phyloP scores from a whole-genome alignment of 2,888 invertebrate species.

The Zaprionus obscuricornis region DNA sequence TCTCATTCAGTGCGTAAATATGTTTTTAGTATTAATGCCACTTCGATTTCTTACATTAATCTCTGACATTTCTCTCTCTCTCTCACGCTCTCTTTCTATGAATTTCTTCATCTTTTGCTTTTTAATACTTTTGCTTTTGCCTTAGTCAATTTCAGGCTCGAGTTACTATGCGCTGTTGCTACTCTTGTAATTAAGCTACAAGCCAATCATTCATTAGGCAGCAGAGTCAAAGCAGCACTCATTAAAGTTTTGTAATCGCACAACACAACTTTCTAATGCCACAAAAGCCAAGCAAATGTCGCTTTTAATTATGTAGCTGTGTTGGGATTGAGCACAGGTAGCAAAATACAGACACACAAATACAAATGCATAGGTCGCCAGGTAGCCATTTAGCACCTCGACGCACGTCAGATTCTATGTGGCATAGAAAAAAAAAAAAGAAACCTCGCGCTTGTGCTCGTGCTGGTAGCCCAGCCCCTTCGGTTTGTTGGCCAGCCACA shows the following conservation, averaged over 20 bases:
- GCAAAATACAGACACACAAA: constrained; percentile 15
- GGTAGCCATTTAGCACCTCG: constrained; percentile 65
- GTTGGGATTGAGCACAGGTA: constrained; percentile 44
- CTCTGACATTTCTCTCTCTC: constrained; percentile 29
- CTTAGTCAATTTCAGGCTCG: constrained; percentile 61
- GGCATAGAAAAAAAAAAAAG: constrained; percentile 11
- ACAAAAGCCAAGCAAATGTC: constrained; percentile 66
- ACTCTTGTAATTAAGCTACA: constrained; percentile 59
- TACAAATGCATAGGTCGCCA: neutral
- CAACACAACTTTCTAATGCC: constrained; percentile 67
- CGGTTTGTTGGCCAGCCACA: constrained; percentile 41
- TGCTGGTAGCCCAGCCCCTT: constrained; percentile 48
- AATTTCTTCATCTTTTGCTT: no score
- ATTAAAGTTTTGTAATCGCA: constrained; percentile 73
- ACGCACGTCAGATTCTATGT: constrained; percentile 58
- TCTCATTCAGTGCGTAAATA: neutral
- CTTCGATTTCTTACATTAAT: constrained; percentile 41
- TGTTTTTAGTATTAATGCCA: constrained; percentile 24
- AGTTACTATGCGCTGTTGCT: constrained; percentile 50
- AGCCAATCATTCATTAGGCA: constrained; percentile 70
- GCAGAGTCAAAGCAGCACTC: constrained; percentile 46
- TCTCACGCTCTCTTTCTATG: no score
- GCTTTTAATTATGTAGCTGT: constrained; percentile 70
- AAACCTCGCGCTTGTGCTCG: no score
- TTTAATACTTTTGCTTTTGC: no score